phyloP scores from a whole-genome alignment of 2,888 invertebrate genomes.

The Augochlorella aurata region DNA sequence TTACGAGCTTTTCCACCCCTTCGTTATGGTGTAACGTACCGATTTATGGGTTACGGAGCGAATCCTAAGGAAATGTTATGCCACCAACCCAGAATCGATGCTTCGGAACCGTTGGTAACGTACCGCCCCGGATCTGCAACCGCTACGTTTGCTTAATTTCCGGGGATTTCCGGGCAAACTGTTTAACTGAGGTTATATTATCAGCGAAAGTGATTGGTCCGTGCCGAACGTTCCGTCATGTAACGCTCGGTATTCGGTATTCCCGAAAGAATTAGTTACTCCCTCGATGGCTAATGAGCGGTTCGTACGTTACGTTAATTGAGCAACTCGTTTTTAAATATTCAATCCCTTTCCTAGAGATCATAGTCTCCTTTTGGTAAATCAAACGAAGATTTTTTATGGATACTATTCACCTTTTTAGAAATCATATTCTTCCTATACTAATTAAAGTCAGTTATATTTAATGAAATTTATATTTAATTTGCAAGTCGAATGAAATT shows the following conservation, averaged over 20 bases:
- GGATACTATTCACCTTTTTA: too few relatives aligned
- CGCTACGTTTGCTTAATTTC: slow-evolving; percentile 44
- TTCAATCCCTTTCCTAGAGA: too few relatives aligned
- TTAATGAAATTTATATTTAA: too few relatives aligned
- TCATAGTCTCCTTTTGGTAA: too few relatives aligned
- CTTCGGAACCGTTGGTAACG: slow-evolving; percentile 74
- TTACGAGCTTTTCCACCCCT: slow-evolving; percentile 61
- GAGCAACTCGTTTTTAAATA: background rate
- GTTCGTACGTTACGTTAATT: background rate
- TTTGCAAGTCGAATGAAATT: too few relatives aligned
- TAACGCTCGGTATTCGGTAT: slow-evolving; percentile 3
- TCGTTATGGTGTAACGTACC: slow-evolving; percentile 74
- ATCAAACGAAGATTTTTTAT: too few relatives aligned
- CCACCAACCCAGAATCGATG: slow-evolving; percentile 77
- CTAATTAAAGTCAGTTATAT: too few relatives aligned
- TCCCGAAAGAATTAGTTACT: slow-evolving; percentile 31
- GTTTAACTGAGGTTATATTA: slow-evolving; percentile 55
- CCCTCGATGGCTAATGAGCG: slow-evolving; percentile 13
- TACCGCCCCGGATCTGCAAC: slow-evolving; percentile 40
- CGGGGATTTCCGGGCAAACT: slow-evolving; percentile 41
- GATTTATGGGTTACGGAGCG: slow-evolving; percentile 75
- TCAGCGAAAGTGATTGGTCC: slow-evolving; percentile 50
- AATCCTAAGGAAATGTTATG: slow-evolving; percentile 79
- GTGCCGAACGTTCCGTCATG: slow-evolving; percentile 40
- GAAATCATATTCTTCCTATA: too few relatives aligned